A percentile compares a stretch with the other conserved stretches of the same genome.
phyloP scores from a whole-genome alignment of 2,113 vertebrate species.

The Periophthalmus modestus region DNA sequence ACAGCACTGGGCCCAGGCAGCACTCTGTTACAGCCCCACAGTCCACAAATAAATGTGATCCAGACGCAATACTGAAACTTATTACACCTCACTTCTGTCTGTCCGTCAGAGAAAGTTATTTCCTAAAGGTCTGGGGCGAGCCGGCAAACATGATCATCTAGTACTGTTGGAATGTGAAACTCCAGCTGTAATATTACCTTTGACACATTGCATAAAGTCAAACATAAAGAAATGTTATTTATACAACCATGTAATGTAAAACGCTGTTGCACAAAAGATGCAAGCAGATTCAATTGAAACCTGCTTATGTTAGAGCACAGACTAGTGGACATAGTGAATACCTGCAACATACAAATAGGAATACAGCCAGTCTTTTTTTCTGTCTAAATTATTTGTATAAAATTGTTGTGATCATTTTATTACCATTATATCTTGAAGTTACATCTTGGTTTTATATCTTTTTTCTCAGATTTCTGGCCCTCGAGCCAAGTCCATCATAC shows the following conservation, averaged over 20 bases:
- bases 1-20: slow-evolving; percentile 24
- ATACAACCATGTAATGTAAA: background rate
- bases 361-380: background rate
- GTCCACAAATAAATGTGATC: slow-evolving; percentile 46
- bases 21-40: slow-evolving; percentile 35
- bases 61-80: slow-evolving; percentile 33
- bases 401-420: background rate
- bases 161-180: slow-evolving; percentile 22
- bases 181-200: slow-evolving; percentile 16
- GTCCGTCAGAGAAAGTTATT: slow-evolving; percentile 29
- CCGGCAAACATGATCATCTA: slow-evolving; percentile 20
- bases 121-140: slow-evolving; percentile 1
- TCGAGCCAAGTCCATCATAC: slow-evolving; percentile 78
- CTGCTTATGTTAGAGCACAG: slow-evolving; percentile 69
- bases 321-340: slow-evolving; percentile 69
- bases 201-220: background rate
- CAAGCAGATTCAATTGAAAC: background rate
- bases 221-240: slow-evolving; percentile 1
- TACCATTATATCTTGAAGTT: background rate
- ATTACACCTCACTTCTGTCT: slow-evolving; percentile 38
- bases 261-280: background rate
- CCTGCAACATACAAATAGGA: background rate
- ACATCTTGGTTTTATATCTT: background rate
- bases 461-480: slow-evolving; percentile 78
- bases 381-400: background rate